phyloP scores from a whole-genome alignment of 35 echinoderm and acorn worm genomes.

The Holothuria glaberrima region DNA sequence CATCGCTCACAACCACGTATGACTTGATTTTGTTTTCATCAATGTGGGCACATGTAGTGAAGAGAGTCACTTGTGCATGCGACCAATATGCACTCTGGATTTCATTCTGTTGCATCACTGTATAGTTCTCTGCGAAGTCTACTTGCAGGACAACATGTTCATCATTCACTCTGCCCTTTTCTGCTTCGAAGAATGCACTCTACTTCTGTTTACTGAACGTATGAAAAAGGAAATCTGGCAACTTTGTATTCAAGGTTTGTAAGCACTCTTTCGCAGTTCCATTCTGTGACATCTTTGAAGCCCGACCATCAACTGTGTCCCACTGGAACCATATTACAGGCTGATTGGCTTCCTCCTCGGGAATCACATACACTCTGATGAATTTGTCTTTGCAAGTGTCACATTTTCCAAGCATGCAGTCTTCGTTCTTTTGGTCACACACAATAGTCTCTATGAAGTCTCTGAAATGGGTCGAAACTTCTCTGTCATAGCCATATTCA shows the following conservation, averaged over 20 bases:
- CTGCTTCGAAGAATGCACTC: background rate
- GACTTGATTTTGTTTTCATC: background rate
- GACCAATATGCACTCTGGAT: constrained; percentile 65
- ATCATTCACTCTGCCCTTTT: background rate
- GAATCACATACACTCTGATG: no score
- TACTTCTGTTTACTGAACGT: background rate
- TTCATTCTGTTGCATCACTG: constrained; percentile 52
- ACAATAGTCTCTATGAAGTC: no score
- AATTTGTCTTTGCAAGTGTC: no score
- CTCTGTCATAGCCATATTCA: no score
- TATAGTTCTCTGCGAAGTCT: background rate
- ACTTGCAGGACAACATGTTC: background rate
- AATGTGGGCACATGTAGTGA: constrained; percentile 8
- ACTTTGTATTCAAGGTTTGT: background rate
- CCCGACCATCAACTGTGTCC: background rate
- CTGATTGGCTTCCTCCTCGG: no score
- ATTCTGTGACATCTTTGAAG: background rate
- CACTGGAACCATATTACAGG: no score
- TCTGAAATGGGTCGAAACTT: no score
- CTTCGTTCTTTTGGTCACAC: no score
- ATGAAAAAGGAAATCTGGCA: background rate
- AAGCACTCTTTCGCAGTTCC: background rate
- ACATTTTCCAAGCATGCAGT: no score
- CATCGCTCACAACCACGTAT: constrained; percentile 30
- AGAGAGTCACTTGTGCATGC: constrained; percentile 58